Base-by-base conservation (phyloP, 2,888 invertebrate species). In the Pherbina coryleti region DNA sequence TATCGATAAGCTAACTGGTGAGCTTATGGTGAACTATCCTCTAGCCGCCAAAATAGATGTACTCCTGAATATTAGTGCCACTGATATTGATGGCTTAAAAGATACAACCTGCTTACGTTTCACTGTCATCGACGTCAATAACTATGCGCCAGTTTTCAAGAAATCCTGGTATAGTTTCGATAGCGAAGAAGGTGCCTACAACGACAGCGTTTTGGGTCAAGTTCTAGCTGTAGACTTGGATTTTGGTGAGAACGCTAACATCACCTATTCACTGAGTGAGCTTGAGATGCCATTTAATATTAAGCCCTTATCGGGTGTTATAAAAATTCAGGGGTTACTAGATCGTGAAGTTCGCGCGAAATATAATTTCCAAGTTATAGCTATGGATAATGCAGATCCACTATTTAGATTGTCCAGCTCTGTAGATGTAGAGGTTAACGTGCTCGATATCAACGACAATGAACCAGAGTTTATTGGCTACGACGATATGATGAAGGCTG, bases 391-490 rank as follows among this genome's bases (percentile, higher is more conserved):
- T 85, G 96, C 95, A 0, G 86, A 89, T 19, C 79, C 84, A 0
- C 62, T 64, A 17, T 22, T 28, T 3, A 92, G 92, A 64, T 89
- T 95, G 79, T 93, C 93, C 7, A 93, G 94, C 5, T 92, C 93
- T 0, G 95, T 96, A 14, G 93, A 94, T 80, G 94, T 97, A 0
- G 95, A 95, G 86, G 93, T 97, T 1, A 94, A 95, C 88, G 92
- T 97, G 2, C 89, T 95, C 79, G 97, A 97, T 85, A 92, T 95
- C 0, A 97, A 97, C 86, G 97, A 97, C 85, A 97, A 97, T 84
- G 91, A 93, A 0, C 96, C 96, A 0, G 92, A 92, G 78, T 97
- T 96, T 87, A 94, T 93, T 82, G 94, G 94, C 0, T 96, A 94
- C 82, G 94, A 95, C 85, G 93, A 94, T 53, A 79, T 88, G 69